A percentile compares a stretch with the other conserved stretches of the same genome.
Conservation (phyloP, 2,888 invertebrate genomes). For the Selenia dentaria region DNA sequence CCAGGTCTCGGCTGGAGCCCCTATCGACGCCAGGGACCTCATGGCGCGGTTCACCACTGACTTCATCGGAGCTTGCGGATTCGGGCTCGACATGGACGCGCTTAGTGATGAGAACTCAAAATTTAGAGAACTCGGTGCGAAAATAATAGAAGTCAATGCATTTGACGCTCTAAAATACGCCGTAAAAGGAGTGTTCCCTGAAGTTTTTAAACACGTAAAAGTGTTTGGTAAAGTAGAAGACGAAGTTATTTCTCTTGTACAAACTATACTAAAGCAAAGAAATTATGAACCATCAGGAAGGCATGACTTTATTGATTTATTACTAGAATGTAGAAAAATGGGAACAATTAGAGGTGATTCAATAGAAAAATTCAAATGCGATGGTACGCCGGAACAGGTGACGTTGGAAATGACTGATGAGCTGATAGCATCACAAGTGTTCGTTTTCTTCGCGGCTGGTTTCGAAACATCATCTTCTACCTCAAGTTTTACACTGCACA, state of each 20-base stretch:
- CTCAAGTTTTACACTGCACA: constrained; percentile 59
- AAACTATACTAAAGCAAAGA: constrained; percentile 46
- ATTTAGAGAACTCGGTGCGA: constrained; percentile 46
- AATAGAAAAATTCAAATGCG: constrained; percentile 42
- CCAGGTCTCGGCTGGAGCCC: constrained; percentile 42
- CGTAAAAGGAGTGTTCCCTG: constrained; percentile 6
- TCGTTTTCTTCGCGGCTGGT: too few relatives aligned
- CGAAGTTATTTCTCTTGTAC: constrained; percentile 27
- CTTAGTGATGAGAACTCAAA: constrained; percentile 50
- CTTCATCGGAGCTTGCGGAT: too few relatives aligned
- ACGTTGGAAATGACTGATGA: constrained; percentile 48
- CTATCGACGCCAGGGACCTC: too few relatives aligned
- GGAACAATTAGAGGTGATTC: constrained; percentile 56
- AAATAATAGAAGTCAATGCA: constrained; percentile 34
- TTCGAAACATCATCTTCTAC: constrained; percentile 72
- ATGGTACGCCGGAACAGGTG: constrained; percentile 46
- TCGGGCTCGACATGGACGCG: too few relatives aligned
- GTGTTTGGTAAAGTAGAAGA: constrained; percentile 25
- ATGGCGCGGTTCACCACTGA: too few relatives aligned
- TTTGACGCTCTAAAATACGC: constrained; percentile 5
- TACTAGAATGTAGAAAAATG: constrained; percentile 46
- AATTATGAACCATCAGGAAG: constrained; percentile 51
- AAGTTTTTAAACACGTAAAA: constrained; percentile 1
- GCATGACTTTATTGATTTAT: constrained; percentile 52
- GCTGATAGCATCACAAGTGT: constrained; percentile 53